Conservation (phyloP, 2,113 vertebrate genomes). For the Lipophrys pholis region DNA sequence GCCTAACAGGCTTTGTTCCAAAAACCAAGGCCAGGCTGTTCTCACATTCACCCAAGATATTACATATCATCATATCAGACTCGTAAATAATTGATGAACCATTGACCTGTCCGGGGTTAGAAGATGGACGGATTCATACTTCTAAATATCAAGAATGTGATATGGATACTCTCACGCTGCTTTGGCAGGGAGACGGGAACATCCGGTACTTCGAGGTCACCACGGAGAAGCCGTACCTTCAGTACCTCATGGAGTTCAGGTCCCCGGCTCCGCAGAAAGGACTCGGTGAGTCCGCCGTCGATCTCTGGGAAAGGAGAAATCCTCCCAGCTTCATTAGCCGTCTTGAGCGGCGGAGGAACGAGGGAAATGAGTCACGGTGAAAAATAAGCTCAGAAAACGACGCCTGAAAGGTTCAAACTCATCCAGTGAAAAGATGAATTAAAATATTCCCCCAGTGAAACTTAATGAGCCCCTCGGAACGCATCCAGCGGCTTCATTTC, state of each 20-base stretch:
- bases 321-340: slow-evolving; percentile 14
- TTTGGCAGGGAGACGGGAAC: slow-evolving; percentile 93
- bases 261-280: slow-evolving; percentile 96
- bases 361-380: slow-evolving; percentile 1
- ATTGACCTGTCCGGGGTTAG: too few species aligned
- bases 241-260: slow-evolving; percentile 97
- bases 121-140: too few species aligned
- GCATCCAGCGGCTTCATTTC: background rate
- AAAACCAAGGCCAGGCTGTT: too few species aligned
- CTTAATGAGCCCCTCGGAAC: background rate
- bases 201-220: slow-evolving; percentile 97
- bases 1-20: too few species aligned
- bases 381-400: slow-evolving; percentile 3
- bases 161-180: background rate
- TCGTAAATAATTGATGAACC: too few species aligned
- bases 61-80: too few species aligned
- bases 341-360: background rate
- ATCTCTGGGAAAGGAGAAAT: slow-evolving; percentile 7
- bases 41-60: too few species aligned
- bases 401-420: background rate
- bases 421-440: background rate
- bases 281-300: slow-evolving; percentile 85
- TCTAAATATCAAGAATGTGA: too few species aligned
- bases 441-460: background rate
- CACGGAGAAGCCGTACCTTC: slow-evolving; percentile 94